These are phyloP conservation scores for Quadriops clusia DNA, from an alignment of 2,888 invertebrate species.

Conservation along the genomic window DNA sequence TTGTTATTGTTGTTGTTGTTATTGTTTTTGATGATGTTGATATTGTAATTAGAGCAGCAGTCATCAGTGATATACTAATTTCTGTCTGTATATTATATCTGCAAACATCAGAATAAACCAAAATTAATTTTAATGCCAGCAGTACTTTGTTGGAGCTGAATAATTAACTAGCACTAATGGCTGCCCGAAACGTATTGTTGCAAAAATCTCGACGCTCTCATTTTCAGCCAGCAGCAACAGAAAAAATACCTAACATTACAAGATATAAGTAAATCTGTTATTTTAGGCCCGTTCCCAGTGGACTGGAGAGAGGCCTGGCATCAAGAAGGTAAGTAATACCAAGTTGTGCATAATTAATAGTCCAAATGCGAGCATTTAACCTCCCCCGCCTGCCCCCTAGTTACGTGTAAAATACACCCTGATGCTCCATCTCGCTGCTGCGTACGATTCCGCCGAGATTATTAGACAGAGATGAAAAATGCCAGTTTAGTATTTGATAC, in stretches of 20 bases:
- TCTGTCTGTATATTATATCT: too few species aligned
- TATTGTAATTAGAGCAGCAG: too few species aligned
- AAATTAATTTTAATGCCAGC: too few species aligned
- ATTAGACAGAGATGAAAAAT: constrained; percentile 9
- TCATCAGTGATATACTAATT: too few species aligned
- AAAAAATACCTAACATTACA: constrained; percentile 9
- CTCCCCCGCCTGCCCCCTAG: constrained; percentile 18
- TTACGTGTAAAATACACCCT: constrained; percentile 21
- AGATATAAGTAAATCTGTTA: constrained; percentile 14
- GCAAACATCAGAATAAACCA: too few species aligned
- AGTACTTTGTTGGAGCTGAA: too few species aligned
- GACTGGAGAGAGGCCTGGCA: constrained; percentile 38
- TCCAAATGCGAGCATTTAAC: constrained; percentile 25
- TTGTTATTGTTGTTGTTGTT: too few species aligned
- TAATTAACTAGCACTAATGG: too few species aligned
- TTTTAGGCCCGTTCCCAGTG: constrained; percentile 33
- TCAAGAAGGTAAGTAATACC: constrained; percentile 37
- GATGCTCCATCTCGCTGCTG: constrained; percentile 8
- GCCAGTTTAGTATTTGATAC: constrained; percentile 10
- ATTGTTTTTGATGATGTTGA: too few species aligned
- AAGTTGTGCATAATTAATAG: constrained; percentile 13
- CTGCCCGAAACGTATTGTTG: too few species aligned
- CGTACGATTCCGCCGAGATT: constrained; percentile 4
- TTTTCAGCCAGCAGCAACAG: constrained; percentile 8
- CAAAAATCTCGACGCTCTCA: too few species aligned